Evolutionary conservation across 2,888 invertebrate species (phyloP).

Genomic region (Mythimna lalbum): DNA sequence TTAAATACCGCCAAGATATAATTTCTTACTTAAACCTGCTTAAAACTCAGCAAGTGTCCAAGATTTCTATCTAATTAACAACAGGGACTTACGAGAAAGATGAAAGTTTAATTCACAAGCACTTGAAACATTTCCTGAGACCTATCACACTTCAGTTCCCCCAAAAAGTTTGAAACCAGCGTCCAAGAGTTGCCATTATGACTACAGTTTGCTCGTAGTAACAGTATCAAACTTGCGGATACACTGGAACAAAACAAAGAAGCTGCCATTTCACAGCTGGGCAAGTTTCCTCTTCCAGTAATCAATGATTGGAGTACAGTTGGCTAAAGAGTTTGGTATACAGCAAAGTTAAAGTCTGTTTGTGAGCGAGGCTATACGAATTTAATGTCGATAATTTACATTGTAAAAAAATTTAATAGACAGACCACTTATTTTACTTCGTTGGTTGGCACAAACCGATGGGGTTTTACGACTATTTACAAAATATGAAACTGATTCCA

Average conservation of each 20-base stretch:
- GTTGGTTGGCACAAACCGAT: not conserved
- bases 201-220: conserved; percentile 41
- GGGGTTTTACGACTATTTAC: not conserved
- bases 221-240: conserved; percentile 40
- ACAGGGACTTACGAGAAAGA: conserved; percentile 30
- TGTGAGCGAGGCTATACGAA: not conserved
- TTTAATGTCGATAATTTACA: not conserved
- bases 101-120: conserved; percentile 34
- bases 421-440: not conserved
- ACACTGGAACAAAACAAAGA: conserved; percentile 51
- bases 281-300: conserved; percentile 37
- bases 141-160: conserved; percentile 41
- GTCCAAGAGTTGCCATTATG: conserved; percentile 43
- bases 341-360: too few species aligned
- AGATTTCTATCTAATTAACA: conserved; percentile 41
- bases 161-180: conserved; percentile 41
- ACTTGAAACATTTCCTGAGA: conserved; percentile 45
- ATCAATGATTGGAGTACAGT: conserved; percentile 57
- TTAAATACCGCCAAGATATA: conserved; percentile 6
- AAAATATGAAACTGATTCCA: not conserved
- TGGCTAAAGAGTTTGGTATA: not conserved
- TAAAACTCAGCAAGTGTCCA: conserved; percentile 10
- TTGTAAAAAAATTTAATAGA: not conserved
- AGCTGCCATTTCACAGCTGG: conserved; percentile 52
- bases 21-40: conserved; percentile 24